Base-by-base conservation (phyloP, 37 sponge, comb jelly and placozoan species). In the Trichoplax adhaerens region DNA sequence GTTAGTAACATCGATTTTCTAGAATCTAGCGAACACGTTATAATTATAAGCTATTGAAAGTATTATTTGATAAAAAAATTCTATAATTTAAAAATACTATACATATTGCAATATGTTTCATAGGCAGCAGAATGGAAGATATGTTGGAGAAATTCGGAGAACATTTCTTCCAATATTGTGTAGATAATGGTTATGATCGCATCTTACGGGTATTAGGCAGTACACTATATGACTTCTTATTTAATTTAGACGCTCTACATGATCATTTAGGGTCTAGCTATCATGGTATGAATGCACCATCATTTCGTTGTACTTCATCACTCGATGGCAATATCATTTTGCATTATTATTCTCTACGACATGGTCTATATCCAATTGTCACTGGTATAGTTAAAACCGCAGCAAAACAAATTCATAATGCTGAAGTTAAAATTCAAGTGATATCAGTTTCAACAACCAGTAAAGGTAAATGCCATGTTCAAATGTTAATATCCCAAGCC, bases 201-300 rank as follows among this genome's bases (percentile, higher is more conserved):
- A 75, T 89, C 72, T 71, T 85, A 7, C 52, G 58, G 4, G 66
- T 78, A 48, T 77, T 89, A 1, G 90, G 87, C 0, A 66, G 77
- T 64, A 56, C 73, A 64, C 77, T 89, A 8, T 68, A 76, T 29
- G 79, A 78, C 2, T 89, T 89, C 58, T 67, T 85, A 5, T 54
- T 70, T 55, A 89, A 85, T 64, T 75, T 89, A 5, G 90, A 89
- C 70, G 64, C 83, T 6, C 80, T 89, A 0, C 90, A 89, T 64
- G 76, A 78, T 76, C 83, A 89, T 68, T 71, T 89, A n/a, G 73
- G 86, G 5, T 67, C 54, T 66, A 81, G 77, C 7, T 89, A 76
- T 63, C 66, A 70, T n/a, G 65, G 81, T 8, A 89, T 89, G 90
- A 53, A 54, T 46, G 80, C 90, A 0, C 90, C 87, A 7, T 89